These are phyloP conservation scores for Saccostrea cuccullata DNA, from an alignment of 1,140 invertebrate genomes.

Conservation along the genomic window DNA sequence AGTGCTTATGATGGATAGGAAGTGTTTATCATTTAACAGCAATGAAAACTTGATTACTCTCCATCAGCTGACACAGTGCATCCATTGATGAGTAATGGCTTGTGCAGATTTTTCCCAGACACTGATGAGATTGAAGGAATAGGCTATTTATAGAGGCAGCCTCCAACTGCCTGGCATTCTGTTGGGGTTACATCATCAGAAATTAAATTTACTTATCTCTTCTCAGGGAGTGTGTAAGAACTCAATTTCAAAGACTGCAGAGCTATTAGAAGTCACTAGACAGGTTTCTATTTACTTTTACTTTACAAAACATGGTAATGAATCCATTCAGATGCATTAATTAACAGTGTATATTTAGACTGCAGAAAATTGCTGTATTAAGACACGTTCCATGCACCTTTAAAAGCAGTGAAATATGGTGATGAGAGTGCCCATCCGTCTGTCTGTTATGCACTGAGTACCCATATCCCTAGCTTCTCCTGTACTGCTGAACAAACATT, in stretches of 20 bases:
- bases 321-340: no score
- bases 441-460: no score
- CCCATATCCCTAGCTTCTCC: no score
- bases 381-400: no score
- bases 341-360: no score
- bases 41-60: not conserved
- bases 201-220: slow-evolving; percentile 27
- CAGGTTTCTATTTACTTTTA: no score
- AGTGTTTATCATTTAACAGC: not conserved
- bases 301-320: no score
- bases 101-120: slow-evolving; percentile 18
- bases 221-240: not conserved
- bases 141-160: slow-evolving; percentile 1
- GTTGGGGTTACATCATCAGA: slow-evolving; percentile 16
- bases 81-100: slow-evolving; percentile 24
- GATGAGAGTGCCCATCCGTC: no score
- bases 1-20: not conserved
- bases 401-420: no score
- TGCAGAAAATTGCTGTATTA: no score
- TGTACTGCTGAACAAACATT: no score
- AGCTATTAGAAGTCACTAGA: not conserved
- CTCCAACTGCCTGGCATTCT: not conserved
- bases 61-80: not conserved
- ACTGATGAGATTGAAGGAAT: not conserved
- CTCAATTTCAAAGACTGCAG: not conserved